These are phyloP conservation scores for Micrasema minimum DNA, from an alignment of 1,140 invertebrate genomes.

Conservation along the genomic window DNA sequence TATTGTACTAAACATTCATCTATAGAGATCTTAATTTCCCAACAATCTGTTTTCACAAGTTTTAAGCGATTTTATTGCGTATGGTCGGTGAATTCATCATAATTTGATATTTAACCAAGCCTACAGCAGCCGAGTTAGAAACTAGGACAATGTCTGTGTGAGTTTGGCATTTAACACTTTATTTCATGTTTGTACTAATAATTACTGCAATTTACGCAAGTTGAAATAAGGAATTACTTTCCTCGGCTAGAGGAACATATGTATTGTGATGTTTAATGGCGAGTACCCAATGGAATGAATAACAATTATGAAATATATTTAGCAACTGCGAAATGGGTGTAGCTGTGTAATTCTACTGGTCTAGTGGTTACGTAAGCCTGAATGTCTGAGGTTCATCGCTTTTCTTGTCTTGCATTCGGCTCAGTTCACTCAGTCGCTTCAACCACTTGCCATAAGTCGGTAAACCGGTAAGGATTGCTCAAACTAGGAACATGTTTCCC, in stretches of 20 bases:
- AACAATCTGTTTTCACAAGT: too few relatives aligned
- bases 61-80: too few relatives aligned
- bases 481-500: constrained; percentile 46
- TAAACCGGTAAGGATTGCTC: constrained; percentile 48
- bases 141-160: too few relatives aligned
- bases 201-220: constrained; percentile 7
- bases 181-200: too few relatives aligned
- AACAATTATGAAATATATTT: constrained; percentile 20
- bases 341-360: constrained; percentile 11
- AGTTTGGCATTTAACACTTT: too few relatives aligned
- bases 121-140: too few relatives aligned
- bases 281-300: constrained; percentile 24
- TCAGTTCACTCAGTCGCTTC: neutral
- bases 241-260: too few relatives aligned
- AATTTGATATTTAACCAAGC: too few relatives aligned
- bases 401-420: constrained; percentile 16
- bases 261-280: constrained; percentile 2
- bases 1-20: too few relatives aligned
- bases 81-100: too few relatives aligned
- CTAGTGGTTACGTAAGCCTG: constrained; percentile 5
- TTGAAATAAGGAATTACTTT: too few relatives aligned
- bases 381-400: constrained; percentile 10
- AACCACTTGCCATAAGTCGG: constrained; percentile 3
- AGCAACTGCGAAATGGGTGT: constrained; percentile 17
- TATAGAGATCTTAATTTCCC: too few relatives aligned